Percentiles rank a stretch among this genome's conserved stretches.
These are phyloP conservation scores for Dicaeum eximium DNA, from an alignment of 2,113 vertebrate species.

Conservation along the genomic window DNA sequence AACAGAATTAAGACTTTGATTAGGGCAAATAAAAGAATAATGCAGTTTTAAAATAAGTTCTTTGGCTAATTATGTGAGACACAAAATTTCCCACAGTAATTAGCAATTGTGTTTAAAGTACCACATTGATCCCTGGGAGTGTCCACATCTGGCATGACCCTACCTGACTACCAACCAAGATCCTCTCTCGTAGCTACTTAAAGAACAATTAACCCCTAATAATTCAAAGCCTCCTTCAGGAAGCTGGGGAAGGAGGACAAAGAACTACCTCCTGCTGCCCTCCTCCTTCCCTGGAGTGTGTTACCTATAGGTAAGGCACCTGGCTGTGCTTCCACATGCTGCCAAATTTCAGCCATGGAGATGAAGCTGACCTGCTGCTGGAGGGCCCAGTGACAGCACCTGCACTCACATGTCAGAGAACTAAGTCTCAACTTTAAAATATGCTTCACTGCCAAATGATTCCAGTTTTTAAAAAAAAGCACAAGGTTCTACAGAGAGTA, in stretches of 20 bases:
- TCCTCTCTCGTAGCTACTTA: background rate
- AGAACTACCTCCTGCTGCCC: background rate
- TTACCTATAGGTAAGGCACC: background rate
- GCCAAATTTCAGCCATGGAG: accelerated
- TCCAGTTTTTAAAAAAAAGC: background rate
- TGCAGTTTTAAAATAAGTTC: background rate
- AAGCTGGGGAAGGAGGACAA: background rate
- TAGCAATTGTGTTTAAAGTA: background rate
- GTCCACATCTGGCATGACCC: background rate
- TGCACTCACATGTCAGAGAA: background rate
- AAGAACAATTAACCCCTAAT: background rate
- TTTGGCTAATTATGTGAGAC: background rate
- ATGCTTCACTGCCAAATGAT: background rate
- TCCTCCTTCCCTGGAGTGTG: background rate
- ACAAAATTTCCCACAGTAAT: background rate
- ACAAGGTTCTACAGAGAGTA: background rate
- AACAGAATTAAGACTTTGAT: background rate
- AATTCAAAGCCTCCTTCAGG: background rate
- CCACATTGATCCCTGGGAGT: background rate
- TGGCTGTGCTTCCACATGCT: background rate
- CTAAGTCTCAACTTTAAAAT: background rate
- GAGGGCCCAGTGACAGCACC: background rate
- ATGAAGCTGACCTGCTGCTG: background rate
- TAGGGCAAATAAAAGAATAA: constrained; percentile 9
- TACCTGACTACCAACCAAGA: background rate